Base-by-base conservation (phyloP, 2,888 invertebrate genomes). In the Choristoneura rosaceana region DNA sequence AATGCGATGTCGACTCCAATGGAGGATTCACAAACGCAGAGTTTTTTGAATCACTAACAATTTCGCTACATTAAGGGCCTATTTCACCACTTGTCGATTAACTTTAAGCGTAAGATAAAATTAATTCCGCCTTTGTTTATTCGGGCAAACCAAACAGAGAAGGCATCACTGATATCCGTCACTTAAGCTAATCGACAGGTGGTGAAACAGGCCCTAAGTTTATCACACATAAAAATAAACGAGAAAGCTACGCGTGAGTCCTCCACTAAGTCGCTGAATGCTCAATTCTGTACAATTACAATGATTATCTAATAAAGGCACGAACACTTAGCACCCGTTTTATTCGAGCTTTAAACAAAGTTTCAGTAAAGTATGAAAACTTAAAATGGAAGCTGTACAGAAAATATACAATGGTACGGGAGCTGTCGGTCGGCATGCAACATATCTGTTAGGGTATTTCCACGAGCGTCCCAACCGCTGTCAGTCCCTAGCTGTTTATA, bases 311-410 rank as follows among this genome's bases (percentile, higher is more conserved):
- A 70, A 69, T 67, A 64, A 70, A 76, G 74, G 76, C 76, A 76
- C 76, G 60, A 69, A 63, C 60, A 74, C 74, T 67, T 74, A 74
- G 71, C 76, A 76, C 76, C 69, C 62, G 62, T 64, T 64, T 58
- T 64, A 63, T 70, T 55, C 45, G 61, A 61, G 68, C 17, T 55
- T 64, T 69, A 15, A 38, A 12, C 34, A 45, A 17, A 66, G 73
- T 71, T 25, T 70, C n/a, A 41, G 25, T 65, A 65, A 52, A 62
- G 4, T 4, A 52, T 41, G 7, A 52, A 8, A 34, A 52, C 55
- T 63, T 52, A 66, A 17, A 66, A 64, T 55, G 66, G 45, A 52
- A 34, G 61, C 61, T 43, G 25, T 25, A 65, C 60, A 41, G 61
- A 47, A 4, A 61, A 66, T 61, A 45, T 71, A 71, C 71, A 59